These are phyloP conservation scores for Tenthredo notha DNA, from an alignment of 2,888 invertebrate species.

Conservation along the genomic window DNA sequence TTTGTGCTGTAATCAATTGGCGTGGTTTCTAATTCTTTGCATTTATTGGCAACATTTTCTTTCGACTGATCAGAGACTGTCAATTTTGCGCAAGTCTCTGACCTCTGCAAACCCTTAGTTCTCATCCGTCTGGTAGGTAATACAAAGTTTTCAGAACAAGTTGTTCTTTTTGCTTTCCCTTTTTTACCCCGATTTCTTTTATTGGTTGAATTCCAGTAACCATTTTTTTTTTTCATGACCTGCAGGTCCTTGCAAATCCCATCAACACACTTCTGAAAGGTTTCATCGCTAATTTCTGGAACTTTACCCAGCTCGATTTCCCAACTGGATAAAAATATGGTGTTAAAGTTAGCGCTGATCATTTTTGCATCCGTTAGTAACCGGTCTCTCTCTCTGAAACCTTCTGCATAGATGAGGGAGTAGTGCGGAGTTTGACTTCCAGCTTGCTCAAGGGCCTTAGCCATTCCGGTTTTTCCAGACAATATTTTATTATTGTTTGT, in stretches of 20 bases:
- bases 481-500: background rate
- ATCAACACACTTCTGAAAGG: slow-evolving; percentile 25
- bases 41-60: background rate
- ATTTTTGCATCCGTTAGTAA: no score
- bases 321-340: slow-evolving; percentile 5
- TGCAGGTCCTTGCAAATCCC: slow-evolving; percentile 35
- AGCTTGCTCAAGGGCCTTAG: background rate
- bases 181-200: background rate
- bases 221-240: background rate
- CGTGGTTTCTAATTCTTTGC: background rate
- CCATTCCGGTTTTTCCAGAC: background rate
- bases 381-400: background rate
- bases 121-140: background rate
- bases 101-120: background rate
- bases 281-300: slow-evolving; percentile 37
- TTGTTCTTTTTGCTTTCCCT: background rate
- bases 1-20: background rate
- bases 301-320: slow-evolving; percentile 31
- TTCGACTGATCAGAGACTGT: background rate
- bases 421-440: background rate
- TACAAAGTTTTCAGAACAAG: background rate
- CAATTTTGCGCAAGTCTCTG: background rate
- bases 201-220: background rate
- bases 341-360: background rate
- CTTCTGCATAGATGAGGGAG: background rate